Evolutionary conservation across 2,888 invertebrate genomes (phyloP).

Genomic region (Cosmia pyralina): DNA sequence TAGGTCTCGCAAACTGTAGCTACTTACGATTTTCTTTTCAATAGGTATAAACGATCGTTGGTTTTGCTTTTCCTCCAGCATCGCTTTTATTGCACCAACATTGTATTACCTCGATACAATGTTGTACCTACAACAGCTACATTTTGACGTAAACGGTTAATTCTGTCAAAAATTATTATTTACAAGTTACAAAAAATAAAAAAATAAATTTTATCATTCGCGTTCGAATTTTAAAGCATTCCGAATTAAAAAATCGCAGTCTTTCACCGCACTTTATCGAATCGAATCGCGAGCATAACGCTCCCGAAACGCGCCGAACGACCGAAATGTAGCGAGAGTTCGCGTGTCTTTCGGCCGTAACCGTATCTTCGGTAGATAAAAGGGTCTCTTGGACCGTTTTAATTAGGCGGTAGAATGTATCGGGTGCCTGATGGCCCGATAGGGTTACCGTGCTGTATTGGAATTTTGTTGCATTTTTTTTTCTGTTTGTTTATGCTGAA

Average conservation of each 20-base stretch:
- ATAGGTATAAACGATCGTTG: no score
- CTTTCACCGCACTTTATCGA: conserved; percentile 66
- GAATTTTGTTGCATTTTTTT: conserved; percentile 56
- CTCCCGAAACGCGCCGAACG: conserved; percentile 60
- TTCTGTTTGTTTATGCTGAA: conserved; percentile 51
- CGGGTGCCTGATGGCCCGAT: conserved; percentile 75
- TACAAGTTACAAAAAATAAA: neutral
- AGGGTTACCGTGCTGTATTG: conserved; percentile 73
- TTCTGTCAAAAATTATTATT: conserved; percentile 7
- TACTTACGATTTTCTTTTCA: neutral
- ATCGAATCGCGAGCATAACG: conserved; percentile 60
- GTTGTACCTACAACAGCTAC: neutral
- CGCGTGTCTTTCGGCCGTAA: conserved; percentile 86
- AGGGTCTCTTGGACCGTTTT: conserved; percentile 88
- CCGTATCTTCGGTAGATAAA: conserved; percentile 87
- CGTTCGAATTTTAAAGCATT: conserved; percentile 52
- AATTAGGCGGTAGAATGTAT: conserved; percentile 87
- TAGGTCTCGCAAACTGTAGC: no score
- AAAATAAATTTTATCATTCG: conserved; percentile 46
- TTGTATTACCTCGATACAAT: neutral
- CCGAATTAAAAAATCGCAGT: conserved; percentile 64
- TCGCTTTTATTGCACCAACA: neutral
- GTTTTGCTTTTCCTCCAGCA: neutral
- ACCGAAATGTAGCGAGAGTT: conserved; percentile 75
- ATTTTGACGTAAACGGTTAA: neutral